These are phyloP conservation scores for Saccostrea cuccullata DNA, from an alignment of 1,140 invertebrate species.

Conservation along the genomic window DNA sequence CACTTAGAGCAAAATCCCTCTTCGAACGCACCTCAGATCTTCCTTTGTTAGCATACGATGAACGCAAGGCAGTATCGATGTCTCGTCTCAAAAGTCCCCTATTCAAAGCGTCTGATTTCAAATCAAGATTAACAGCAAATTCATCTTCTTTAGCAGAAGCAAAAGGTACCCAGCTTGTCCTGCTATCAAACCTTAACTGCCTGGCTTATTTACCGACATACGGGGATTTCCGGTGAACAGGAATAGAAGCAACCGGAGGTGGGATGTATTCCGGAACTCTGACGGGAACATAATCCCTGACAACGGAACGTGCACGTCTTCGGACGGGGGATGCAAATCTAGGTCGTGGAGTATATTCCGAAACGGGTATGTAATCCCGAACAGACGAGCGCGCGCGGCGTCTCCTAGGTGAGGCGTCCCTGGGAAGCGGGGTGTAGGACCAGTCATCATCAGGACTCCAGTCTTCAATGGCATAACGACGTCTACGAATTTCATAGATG, in stretches of 20 bases:
- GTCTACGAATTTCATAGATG: neutral
- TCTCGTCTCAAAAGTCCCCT: neutral
- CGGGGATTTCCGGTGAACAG: neutral
- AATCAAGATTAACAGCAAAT: neutral
- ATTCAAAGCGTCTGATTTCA: conserved; percentile 19
- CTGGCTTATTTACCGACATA: neutral
- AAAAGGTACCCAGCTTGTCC: neutral
- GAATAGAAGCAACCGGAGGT: neutral
- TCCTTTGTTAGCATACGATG: neutral
- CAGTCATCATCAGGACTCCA: neutral
- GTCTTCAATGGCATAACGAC: neutral
- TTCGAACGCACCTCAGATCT: neutral
- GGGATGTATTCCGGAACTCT: neutral
- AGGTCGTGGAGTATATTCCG: neutral
- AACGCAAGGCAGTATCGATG: neutral
- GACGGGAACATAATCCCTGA: neutral
- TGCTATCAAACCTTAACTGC: conserved; percentile 19
- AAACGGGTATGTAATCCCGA: neutral
- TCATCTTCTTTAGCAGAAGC: neutral
- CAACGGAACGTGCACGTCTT: neutral
- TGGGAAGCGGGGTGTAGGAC: conserved; percentile 8
- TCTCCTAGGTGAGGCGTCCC: neutral
- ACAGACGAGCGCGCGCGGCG: neutral
- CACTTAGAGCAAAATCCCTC: conserved; percentile 4
- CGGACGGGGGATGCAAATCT: neutral